A percentile compares a stretch with the other conserved stretches of the same genome.
Evolutionary conservation across 2,113 vertebrate genomes (phyloP).

Genomic region (Meles meles): DNA sequence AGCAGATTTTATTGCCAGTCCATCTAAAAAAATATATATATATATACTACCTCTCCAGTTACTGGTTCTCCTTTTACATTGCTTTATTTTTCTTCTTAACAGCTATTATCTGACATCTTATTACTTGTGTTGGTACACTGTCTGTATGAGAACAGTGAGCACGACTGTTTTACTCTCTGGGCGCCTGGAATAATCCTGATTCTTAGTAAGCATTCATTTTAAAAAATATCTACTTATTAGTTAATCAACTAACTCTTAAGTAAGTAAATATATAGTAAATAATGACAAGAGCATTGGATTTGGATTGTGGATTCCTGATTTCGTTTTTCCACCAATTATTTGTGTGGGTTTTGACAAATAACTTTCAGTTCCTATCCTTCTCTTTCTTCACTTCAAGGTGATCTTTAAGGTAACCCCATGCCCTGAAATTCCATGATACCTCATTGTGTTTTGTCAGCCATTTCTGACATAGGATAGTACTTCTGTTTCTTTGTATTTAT

Average conservation of each 20-base stretch:
- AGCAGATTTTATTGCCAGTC: not conserved
- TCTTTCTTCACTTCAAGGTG: not conserved
- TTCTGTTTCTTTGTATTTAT: not conserved
- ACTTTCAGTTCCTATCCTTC: not conserved
- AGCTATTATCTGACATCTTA: not conserved
- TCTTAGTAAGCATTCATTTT: not conserved
- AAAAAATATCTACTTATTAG: not conserved
- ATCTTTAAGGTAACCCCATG: not conserved
- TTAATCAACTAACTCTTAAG: not conserved
- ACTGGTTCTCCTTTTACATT: not conserved
- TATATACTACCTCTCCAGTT: not conserved
- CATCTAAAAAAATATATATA: not conserved
- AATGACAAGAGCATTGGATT: not conserved
- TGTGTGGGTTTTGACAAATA: not conserved
- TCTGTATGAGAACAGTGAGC: not conserved
- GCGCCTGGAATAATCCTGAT: not conserved
- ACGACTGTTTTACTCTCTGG: not conserved
- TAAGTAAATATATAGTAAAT: not conserved
- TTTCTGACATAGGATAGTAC: not conserved
- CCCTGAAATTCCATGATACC: not conserved
- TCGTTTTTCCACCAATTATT: not conserved
- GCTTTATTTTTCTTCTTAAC: not conserved
- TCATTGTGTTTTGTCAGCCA: not conserved
- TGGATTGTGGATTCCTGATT: not conserved
- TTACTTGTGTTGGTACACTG: not conserved